A percentile compares a stretch with the other conserved stretches of the same genome.
phyloP scores from a whole-genome alignment of 2,797 vertebrate species.

The Micropoecilia bifurca region DNA sequence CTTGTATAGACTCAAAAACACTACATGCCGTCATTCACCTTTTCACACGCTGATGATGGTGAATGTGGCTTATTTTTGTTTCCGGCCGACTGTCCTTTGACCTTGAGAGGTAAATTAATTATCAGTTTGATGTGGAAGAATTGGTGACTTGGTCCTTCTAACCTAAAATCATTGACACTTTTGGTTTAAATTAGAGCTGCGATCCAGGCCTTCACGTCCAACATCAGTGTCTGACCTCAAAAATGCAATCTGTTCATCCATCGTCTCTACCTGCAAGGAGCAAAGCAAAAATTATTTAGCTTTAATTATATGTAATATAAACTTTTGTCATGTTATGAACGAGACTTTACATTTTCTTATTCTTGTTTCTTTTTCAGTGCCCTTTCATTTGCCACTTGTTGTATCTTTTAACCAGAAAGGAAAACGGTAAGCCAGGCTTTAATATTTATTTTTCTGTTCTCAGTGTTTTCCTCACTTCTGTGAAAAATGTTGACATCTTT shows the following conservation, averaged over 20 bases:
- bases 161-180: not conserved
- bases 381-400: conserved; percentile 91
- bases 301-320: not conserved
- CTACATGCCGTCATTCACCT: not conserved
- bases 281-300: not conserved
- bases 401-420: conserved; percentile 91
- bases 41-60: not conserved
- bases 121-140: not conserved
- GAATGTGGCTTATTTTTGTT: not conserved
- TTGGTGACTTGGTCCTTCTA: not conserved
- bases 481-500: conserved; percentile 6
- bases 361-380: conserved; percentile 80
- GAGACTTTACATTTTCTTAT: not conserved
- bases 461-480: not conserved
- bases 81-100: not conserved
- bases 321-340: not conserved
- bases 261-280: not conserved
- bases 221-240: conserved; percentile 1
- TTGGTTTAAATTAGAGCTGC: not conserved
- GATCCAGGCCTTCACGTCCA: not conserved
- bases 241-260: not conserved
- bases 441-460: not conserved
- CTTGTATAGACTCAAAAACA: not conserved
- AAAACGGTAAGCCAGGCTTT: conserved; percentile 84
- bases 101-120: not conserved